Evolutionary conservation across 2,888 invertebrate species (phyloP).

Genomic region (Cephus nigrinus): DNA sequence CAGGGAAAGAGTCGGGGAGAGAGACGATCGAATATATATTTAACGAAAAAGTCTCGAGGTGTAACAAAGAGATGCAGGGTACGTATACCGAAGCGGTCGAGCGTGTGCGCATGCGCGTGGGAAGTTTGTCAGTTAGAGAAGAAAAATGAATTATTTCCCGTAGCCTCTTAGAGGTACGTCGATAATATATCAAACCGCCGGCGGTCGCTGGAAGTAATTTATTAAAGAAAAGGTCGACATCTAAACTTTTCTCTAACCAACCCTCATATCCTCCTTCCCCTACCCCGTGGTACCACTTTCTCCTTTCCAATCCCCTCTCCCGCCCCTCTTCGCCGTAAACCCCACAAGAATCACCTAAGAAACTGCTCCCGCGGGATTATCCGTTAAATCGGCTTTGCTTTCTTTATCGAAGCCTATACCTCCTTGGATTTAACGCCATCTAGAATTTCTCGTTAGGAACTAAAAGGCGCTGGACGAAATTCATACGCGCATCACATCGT

Average conservation of each 20-base stretch:
- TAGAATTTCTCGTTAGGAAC: no score
- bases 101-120: no score
- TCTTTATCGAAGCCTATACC: neutral
- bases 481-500: no score
- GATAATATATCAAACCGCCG: conserved; percentile 1
- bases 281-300: no score
- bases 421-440: neutral
- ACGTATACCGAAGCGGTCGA: no score
- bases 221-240: neutral
- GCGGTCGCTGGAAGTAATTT: conserved; percentile 1
- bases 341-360: neutral
- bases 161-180: neutral
- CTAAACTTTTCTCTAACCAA: neutral
- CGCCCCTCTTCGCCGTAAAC: no score
- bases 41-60: no score
- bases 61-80: no score
- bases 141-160: conserved; percentile 3
- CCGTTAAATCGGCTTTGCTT: conserved; percentile 1
- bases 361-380: conserved; percentile 1
- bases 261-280: neutral
- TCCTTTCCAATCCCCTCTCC: no score
- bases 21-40: no score
- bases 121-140: neutral
- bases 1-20: no score
- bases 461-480: no score